These are phyloP conservation scores for Nemoura dubitans DNA, from an alignment of 2,888 invertebrate species.

Conservation along the genomic window DNA sequence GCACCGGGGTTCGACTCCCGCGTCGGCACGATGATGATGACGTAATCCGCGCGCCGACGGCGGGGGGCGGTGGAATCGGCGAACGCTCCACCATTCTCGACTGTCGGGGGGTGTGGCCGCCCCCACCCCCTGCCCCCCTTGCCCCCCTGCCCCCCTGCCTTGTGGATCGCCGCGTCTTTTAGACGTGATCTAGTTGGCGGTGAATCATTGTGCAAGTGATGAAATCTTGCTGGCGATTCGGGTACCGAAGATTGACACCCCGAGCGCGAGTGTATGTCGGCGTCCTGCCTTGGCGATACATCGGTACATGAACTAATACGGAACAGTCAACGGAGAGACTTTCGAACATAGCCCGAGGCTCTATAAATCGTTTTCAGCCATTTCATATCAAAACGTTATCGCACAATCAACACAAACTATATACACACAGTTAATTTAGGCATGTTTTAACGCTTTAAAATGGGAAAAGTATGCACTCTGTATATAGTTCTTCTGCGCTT, in stretches of 20 bases:
- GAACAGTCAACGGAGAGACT: too few species aligned
- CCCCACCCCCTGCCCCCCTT: not conserved
- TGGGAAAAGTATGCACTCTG: too few species aligned
- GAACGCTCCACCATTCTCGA: slow-evolving; percentile 36
- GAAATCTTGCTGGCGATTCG: too few species aligned
- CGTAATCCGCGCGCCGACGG: slow-evolving; percentile 41
- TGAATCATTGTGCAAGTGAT: not conserved
- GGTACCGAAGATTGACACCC: too few species aligned
- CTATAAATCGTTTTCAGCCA: too few species aligned
- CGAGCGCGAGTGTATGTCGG: not conserved
- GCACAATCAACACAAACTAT: too few species aligned
- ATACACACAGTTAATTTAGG: too few species aligned
- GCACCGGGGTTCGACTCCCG: slow-evolving; percentile 8
- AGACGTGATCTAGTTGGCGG: not conserved
- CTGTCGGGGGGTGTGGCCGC: slow-evolving; percentile 29
- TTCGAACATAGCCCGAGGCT: too few species aligned
- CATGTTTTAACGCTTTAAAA: too few species aligned
- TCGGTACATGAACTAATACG: too few species aligned
- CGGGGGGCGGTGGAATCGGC: slow-evolving; percentile 41
- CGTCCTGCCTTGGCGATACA: not conserved
- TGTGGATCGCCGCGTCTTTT: not conserved
- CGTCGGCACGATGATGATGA: slow-evolving; percentile 4
- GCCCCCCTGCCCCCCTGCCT: not conserved
- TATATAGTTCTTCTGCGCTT: too few species aligned
- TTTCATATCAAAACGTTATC: too few species aligned